Percentiles rank a stretch among this genome's conserved stretches.
phyloP scores from a whole-genome alignment of 92 coral and sea anemone genomes.

The Virgularia gustaviana region DNA sequence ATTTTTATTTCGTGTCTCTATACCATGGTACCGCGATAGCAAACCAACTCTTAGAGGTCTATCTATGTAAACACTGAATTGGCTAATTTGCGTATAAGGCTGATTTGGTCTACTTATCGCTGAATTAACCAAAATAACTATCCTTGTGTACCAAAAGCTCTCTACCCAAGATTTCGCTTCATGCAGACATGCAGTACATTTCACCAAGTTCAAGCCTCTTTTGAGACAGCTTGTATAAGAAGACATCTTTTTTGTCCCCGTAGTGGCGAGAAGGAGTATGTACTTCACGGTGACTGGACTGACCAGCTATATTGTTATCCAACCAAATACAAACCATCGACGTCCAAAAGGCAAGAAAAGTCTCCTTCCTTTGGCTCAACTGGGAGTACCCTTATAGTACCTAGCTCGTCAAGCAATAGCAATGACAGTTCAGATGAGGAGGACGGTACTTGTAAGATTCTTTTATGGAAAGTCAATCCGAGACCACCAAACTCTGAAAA shows the following conservation, averaged over 20 bases:
- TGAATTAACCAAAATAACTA: too few relatives aligned
- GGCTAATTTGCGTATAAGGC: too few relatives aligned
- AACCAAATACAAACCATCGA: constrained; percentile 31
- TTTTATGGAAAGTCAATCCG: constrained; percentile 68
- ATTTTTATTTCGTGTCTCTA: too few relatives aligned
- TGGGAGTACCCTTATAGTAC: constrained; percentile 42
- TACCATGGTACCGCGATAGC: too few relatives aligned
- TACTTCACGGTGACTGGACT: constrained; percentile 88
- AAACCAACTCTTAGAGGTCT: too few relatives aligned
- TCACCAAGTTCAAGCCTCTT: neutral
- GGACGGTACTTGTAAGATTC: constrained; percentile 44
- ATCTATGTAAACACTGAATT: too few relatives aligned
- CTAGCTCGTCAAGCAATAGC: constrained; percentile 56
- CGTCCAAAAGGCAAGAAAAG: neutral
- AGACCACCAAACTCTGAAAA: constrained; percentile 83
- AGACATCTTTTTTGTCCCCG: too few relatives aligned
- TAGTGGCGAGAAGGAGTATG: constrained; percentile 75
- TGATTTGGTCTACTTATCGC: too few relatives aligned
- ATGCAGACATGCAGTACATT: constrained; percentile 2
- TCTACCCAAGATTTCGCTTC: too few relatives aligned
- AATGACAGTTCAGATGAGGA: constrained; percentile 68
- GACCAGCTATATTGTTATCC: constrained; percentile 66
- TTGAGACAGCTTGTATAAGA: too few relatives aligned
- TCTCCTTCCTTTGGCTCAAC: constrained; percentile 22
- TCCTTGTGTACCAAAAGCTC: too few relatives aligned